Evolutionary conservation across 2,888 invertebrate genomes (phyloP).

Genomic region (Agonum fuliginosum): DNA sequence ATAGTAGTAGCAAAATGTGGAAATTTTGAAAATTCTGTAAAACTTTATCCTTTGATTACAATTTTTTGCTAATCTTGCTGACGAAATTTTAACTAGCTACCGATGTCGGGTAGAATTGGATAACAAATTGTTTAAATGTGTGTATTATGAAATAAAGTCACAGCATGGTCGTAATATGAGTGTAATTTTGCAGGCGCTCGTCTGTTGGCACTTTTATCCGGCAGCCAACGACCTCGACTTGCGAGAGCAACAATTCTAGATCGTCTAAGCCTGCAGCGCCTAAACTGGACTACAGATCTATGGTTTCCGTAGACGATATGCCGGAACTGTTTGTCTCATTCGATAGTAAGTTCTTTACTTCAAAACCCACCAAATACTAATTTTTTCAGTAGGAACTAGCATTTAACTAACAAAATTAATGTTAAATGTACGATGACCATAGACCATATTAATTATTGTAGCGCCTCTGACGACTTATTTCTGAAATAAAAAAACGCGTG

Average conservation of each 20-base stretch:
- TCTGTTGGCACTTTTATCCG: constrained; percentile 91
- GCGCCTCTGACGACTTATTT: too few species aligned
- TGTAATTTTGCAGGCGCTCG: constrained; percentile 81
- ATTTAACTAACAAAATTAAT: constrained; percentile 38
- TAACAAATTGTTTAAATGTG: too few species aligned
- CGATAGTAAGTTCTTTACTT: constrained; percentile 85
- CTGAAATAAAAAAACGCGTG: too few species aligned
- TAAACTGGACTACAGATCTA: constrained; percentile 90
- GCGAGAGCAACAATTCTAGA: constrained; percentile 78
- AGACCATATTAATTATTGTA: too few species aligned
- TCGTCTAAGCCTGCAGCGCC: constrained; percentile 79
- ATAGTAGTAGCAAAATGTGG: too few species aligned
- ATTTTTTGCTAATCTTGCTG: too few species aligned
- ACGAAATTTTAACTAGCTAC: too few species aligned
- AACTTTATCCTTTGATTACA: too few species aligned
- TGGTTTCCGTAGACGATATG: constrained; percentile 96
- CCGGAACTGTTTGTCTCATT: constrained; percentile 96
- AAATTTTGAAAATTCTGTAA: too few species aligned
- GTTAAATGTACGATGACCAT: constrained; percentile 48
- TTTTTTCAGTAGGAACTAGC: constrained; percentile 48
- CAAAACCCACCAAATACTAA: constrained; percentile 31
- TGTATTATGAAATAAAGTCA: constrained; percentile 16
- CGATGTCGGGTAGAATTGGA: too few species aligned
- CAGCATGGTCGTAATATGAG: constrained; percentile 58
- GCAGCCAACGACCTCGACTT: constrained; percentile 78